Base-by-base conservation (phyloP, 2,113 vertebrate species). In the Fulmarus glacialis region DNA sequence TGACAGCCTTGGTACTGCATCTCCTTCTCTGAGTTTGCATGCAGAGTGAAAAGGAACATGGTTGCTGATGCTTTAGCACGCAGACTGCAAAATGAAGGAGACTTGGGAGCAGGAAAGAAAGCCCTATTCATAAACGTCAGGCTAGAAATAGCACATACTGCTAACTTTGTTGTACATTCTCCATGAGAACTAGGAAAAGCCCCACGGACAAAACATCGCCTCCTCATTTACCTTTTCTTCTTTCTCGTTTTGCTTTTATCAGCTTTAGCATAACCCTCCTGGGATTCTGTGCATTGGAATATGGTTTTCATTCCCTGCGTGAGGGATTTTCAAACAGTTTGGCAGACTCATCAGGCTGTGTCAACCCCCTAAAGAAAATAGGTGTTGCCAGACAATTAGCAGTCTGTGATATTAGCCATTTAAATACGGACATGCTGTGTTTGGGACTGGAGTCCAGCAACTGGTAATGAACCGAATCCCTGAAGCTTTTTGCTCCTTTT, bases 141-240 rank as follows among this genome's bases (percentile, higher is more conserved):
- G 79, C 90, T 96, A 85, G 92, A 98, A 98, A 97, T 60, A 96
- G 82, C 84, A 73, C 82, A 95, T 96, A 91, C 79, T 94, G 82
- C 93, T 96, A 85, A 89, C 79, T 78, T 89, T 82, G 72, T 93
- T 56, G 70, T 50, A 84, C 47, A 34, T 77, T 92, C 95, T 87
- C 71, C 42, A 58, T 5, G 75, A 79, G 36, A 56, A 68, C 58
- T 89, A 82, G 90, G 79, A 92, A 96, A 97, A 91, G 34, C 15
- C 84, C 86, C 63, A 56, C 2, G 8, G 59, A 96, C 79, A 97
- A 96, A 93, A 80, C 48, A 74, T 63, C 8, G 5, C 45, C 77
- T 84, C 48, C 45, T 77, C 78, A n/a, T 88, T 67, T 90, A 85
- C 55, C 63, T 83, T 71, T 77, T 47, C 22, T 81, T 86, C 80